Base-by-base conservation (phyloP, 2,113 vertebrate genomes). In the Tetrax tetrax region DNA sequence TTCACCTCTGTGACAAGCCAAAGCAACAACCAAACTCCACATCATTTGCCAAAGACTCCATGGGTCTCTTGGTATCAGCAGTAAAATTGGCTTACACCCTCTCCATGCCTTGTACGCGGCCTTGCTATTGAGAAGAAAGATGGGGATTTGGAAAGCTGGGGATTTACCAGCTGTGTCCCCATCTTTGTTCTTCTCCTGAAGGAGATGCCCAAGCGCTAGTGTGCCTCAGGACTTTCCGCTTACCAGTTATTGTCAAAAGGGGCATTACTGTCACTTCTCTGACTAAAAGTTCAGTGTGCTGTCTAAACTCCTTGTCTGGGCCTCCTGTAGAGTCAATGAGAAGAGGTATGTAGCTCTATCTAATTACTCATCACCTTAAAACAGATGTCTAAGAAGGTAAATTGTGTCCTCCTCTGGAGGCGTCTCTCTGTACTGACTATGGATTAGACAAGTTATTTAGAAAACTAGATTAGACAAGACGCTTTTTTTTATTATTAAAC, bases 131-230 rank as follows among this genome's bases (percentile, higher is more conserved):
- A 83, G 61, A 68, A 79, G 24, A 75, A 72, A 57, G n/a, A 74
- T 5, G 24, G 10, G 20, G 33, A 57, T 66, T 41, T 78, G 43
- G 43, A 85, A 89, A 47, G 33, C 54, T 65, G 35, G 35, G 21
- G 71, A 65, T 85, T 82, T 45, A 74, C 11, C 22, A 72, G 25
- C 18, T 54, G 37, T 33, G 64, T n/a, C 71, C 69, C 66, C 4
- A 4, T 9, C 38, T 93, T 82, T 54, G 43, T 37, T 33, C 13
- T 43, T n/a, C 38, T 64, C 50, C 63, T 74, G 19, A 35, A 65
- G 37, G 12, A 45, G 59, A 56, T 28, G 5, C 15, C 16, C 72
- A 63, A 1, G 7, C 0, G 2, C 6, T 8, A 65, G 19, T 2
- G 5, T 41, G 28, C 17, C 27, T 31, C 35, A 66, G 38, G 28